Conservation (phyloP, 2,113 vertebrate genomes). For the Gallinago paraguaiae region DNA sequence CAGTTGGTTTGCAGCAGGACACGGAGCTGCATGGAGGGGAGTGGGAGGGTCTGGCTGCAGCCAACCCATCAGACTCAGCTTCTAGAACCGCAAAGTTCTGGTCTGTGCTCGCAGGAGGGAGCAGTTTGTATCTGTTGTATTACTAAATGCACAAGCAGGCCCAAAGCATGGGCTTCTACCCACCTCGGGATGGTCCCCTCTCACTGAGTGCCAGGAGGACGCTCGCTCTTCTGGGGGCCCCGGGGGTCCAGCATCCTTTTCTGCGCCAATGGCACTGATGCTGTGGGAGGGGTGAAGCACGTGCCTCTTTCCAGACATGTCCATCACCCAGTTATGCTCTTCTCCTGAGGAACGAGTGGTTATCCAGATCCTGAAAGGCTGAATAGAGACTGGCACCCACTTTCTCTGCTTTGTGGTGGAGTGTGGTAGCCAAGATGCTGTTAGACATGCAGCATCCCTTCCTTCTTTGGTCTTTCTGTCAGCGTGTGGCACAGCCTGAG, state of each 20-base stretch:
- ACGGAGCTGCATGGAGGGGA: accelerated
- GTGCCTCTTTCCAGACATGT: neutral
- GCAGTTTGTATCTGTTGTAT: neutral
- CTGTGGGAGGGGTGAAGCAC: neutral
- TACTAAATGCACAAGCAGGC: neutral
- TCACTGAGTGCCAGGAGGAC: neutral
- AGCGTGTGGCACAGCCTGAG: neutral
- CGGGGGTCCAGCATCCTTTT: neutral
- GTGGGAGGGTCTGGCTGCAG: neutral
- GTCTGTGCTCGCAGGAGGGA: neutral
- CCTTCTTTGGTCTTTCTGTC: neutral
- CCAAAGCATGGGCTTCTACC: neutral
- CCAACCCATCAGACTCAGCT: neutral
- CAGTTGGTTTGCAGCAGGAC: neutral
- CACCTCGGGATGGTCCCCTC: neutral
- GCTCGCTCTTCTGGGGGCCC: accelerated
- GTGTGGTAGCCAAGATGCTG: neutral
- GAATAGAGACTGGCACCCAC: neutral
- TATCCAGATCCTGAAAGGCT: neutral
- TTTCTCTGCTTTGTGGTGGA: neutral
- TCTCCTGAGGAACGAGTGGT: neutral
- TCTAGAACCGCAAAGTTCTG: neutral
- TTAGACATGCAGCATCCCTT: neutral
- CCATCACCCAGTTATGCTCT: neutral
- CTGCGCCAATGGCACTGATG: neutral